Percentiles rank a stretch among this genome's conserved stretches.
Evolutionary conservation across 2,797 vertebrate genomes (phyloP).

Genomic region (Chaetophractus vellerosus): DNA sequence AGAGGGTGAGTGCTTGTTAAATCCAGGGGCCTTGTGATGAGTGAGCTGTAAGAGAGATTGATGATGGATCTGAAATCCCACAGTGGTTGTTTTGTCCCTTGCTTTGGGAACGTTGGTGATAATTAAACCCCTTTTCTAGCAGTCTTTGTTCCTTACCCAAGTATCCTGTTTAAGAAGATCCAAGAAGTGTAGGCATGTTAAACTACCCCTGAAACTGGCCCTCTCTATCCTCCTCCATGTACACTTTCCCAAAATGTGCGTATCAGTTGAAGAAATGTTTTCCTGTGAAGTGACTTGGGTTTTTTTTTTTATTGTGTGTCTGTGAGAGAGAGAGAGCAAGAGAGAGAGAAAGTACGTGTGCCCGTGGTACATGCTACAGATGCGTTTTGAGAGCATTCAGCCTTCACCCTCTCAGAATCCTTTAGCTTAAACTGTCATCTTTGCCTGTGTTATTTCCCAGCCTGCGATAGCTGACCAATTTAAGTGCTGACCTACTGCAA

Average conservation of each 20-base stretch:
- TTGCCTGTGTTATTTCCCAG: constrained; percentile 69
- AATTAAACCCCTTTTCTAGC: constrained; percentile 47
- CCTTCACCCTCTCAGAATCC: constrained; percentile 26
- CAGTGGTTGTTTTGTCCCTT: constrained; percentile 75
- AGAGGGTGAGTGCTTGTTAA: constrained; percentile 41
- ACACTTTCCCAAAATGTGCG: background rate
- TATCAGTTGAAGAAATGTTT: background rate
- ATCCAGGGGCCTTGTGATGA: constrained; percentile 67
- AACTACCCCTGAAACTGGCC: background rate
- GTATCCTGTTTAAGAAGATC: constrained; percentile 32
- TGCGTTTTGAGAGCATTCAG: background rate
- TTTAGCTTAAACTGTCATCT: constrained; percentile 58
- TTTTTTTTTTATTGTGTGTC: background rate
- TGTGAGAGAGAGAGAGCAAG: background rate
- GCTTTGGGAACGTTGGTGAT: constrained; percentile 52
- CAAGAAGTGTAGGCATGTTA: background rate
- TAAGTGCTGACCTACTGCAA: constrained; percentile 77
- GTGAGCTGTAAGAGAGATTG: constrained; percentile 70
- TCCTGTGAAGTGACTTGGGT: background rate
- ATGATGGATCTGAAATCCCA: constrained; percentile 68
- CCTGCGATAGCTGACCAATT: constrained; percentile 75
- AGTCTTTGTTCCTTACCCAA: constrained; percentile 72
- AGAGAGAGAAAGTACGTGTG: background rate
- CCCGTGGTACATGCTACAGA: background rate
- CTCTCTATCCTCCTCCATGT: background rate